Conservation (phyloP, 2,888 invertebrate genomes). For the Heliconius hortense region DNA sequence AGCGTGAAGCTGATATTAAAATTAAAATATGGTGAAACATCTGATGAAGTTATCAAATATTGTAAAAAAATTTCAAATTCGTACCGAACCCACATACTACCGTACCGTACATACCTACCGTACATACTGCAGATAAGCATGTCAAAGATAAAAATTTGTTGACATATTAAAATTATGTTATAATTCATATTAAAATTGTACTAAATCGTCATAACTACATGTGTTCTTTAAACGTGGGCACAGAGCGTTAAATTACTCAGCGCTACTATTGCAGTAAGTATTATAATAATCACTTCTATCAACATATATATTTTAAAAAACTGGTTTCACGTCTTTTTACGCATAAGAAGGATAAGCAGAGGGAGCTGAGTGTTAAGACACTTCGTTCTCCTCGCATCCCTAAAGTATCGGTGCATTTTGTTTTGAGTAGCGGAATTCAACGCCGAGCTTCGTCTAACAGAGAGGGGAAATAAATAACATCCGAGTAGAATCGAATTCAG, state of each 20-base stretch:
- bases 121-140: background rate
- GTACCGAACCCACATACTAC: too few relatives aligned
- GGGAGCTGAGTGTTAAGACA: background rate
- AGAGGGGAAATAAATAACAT: background rate
- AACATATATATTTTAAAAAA: background rate
- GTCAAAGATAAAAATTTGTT: background rate
- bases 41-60: background rate
- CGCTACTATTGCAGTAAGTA: background rate
- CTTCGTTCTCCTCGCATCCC: background rate
- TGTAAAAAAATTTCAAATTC: background rate
- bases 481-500: too few relatives aligned
- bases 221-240: conserved; percentile 1
- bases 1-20: background rate
- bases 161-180: background rate
- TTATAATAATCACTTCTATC: background rate
- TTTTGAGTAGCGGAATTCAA: background rate
- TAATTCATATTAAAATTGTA: conserved; percentile 4
- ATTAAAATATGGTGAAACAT: background rate
- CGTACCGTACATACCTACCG: too few relatives aligned
- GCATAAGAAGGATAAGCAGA: background rate
- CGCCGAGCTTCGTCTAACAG: background rate
- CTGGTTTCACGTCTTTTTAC: background rate
- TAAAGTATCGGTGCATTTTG: background rate
- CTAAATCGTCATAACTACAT: conserved; percentile 15
- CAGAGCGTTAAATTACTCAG: conserved; percentile 11